Base-by-base conservation (phyloP, 2,797 vertebrate species). In the Chaetophractus vellerosus region DNA sequence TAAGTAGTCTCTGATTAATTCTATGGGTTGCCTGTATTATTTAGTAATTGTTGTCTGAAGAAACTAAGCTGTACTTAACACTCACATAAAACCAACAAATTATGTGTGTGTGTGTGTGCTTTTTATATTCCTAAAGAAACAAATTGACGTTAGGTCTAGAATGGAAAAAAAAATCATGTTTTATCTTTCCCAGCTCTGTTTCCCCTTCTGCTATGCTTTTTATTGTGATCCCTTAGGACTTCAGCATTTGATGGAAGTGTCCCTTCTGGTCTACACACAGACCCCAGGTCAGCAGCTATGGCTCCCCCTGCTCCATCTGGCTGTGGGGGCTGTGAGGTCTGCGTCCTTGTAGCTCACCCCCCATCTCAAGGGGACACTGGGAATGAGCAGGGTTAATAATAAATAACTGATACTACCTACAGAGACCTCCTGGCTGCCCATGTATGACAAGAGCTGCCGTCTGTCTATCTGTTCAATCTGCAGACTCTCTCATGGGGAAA, bases 241-340 rank as follows among this genome's bases (percentile, higher is more conserved):
- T 80, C 33, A 69, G 16, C 36, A 81, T 61, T 24, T 69, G 24
- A 45, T 24, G 64, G 26, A 33, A 38, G 4, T 26, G 33, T 24
- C 33, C 26, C 66, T 33, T 72, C 28, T 52, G 36, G 55, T 55
- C 55, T 31, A 1, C 16, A 12, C 24, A 16, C 66, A 90, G 31
- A 59, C 7, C 5, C 50, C 61, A 78, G 48, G 63, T 52, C 45
- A n/a, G 26, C 8, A 36, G 5, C 7, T 23, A 6, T 0, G 48
- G 57, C 36, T 64, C 50, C 57, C 84, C 57, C 28, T 52, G 50
- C 21, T 16, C 23, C 64, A 66, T 48, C 38, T 76, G 50, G 21
- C n/a, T 28, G 11, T 3, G 50, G 14, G 6, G 1, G 23, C 2
- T 14, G 0, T 18, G 19, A 15, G 28, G 41, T 2, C 71, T 59